phyloP scores from a whole-genome alignment of 2,888 invertebrate species.

The Callyntrura guangdongensis region DNA sequence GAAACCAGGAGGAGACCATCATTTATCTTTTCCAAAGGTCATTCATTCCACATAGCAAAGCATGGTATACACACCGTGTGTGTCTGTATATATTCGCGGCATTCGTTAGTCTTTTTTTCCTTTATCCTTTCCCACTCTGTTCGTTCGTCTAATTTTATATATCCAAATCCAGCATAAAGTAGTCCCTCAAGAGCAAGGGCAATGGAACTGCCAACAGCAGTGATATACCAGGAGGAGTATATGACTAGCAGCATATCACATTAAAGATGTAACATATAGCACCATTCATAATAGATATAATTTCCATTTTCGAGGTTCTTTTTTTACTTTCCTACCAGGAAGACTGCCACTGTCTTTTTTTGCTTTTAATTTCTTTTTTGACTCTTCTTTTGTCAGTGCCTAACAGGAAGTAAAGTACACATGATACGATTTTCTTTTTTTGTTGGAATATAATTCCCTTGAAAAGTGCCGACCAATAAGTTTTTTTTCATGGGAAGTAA shows the following conservation, averaged over 20 bases:
- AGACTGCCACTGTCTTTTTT: too few species aligned
- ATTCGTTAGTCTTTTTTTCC: not conserved
- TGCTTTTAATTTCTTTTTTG: slow-evolving; percentile 22
- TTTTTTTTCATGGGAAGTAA: slow-evolving; percentile 8
- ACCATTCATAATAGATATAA: not conserved
- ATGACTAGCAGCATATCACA: slow-evolving; percentile 25
- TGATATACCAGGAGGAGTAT: too few species aligned
- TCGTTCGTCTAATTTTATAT: slow-evolving; percentile 41
- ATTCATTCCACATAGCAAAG: slow-evolving; percentile 63
- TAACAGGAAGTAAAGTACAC: not conserved
- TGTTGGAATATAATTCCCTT: not conserved
- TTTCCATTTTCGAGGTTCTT: not conserved
- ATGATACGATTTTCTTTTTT: not conserved
- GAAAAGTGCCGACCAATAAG: not conserved
- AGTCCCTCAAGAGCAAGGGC: slow-evolving; percentile 65
- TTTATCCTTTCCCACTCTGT: not conserved
- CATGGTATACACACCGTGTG: slow-evolving; percentile 31
- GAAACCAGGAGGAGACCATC: slow-evolving; percentile 58
- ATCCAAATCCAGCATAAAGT: not conserved
- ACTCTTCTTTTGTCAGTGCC: not conserved
- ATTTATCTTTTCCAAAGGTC: slow-evolving; percentile 75
- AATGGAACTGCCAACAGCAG: slow-evolving; percentile 17
- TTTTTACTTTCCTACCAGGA: not conserved
- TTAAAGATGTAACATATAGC: slow-evolving; percentile 32
- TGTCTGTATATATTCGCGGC: too few species aligned